Evolutionary conservation across 2,797 vertebrate species (phyloP).

Genomic region (Cottoperca gobio): DNA sequence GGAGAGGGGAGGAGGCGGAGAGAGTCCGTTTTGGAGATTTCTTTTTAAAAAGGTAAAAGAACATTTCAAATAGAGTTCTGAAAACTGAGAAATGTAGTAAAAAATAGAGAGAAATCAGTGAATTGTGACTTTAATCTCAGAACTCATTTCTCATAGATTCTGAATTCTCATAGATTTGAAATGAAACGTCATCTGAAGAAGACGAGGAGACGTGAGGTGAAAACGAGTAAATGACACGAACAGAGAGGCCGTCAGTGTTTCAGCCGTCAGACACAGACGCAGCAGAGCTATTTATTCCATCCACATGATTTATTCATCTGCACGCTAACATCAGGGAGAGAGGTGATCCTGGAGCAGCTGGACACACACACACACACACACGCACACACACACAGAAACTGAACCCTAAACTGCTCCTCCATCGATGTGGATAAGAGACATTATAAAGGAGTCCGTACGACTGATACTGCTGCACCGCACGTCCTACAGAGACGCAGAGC

Average conservation of each 20-base stretch:
- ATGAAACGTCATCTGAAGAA: neutral
- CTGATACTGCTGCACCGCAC: neutral
- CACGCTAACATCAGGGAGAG: neutral
- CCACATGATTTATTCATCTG: slow-evolving; percentile 20
- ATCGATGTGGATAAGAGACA: neutral
- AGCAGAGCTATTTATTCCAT: neutral
- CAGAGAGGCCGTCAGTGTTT: neutral
- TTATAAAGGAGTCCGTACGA: neutral
- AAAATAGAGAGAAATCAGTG: neutral
- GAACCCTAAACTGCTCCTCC: neutral
- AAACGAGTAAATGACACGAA: neutral
- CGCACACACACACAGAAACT: neutral
- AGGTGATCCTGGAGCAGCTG: neutral
- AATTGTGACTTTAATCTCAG: neutral
- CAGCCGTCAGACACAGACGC: neutral
- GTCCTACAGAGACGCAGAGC: neutral
- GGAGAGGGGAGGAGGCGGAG: neutral
- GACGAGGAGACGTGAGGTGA: neutral
- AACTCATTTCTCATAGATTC: too few species aligned
- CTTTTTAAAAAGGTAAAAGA: neutral
- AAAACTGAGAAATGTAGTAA: neutral
- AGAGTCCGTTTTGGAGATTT: neutral
- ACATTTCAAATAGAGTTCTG: neutral
- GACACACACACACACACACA: neutral
- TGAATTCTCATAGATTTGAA: too few species aligned